A percentile compares a stretch with the other conserved stretches of the same genome.
phyloP scores from a whole-genome alignment of 2,797 vertebrate species.

The Notamacropus eugenii region DNA sequence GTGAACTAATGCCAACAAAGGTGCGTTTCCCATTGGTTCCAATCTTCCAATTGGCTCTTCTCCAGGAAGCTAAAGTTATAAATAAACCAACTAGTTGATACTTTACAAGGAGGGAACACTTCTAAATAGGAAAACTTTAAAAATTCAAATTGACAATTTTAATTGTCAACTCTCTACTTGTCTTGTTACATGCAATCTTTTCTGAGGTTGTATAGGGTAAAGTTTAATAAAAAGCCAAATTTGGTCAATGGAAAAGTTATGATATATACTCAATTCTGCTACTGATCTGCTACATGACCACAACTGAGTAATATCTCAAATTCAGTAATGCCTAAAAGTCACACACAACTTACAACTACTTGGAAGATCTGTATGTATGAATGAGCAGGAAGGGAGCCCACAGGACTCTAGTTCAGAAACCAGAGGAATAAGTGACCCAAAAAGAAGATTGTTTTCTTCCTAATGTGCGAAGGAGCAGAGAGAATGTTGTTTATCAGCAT shows the following conservation, averaged over 20 bases:
- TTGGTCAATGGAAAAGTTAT: not conserved
- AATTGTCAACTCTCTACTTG: not conserved
- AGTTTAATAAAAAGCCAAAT: not conserved
- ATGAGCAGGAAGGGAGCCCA: not conserved
- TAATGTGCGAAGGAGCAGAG: not conserved
- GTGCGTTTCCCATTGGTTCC: constrained; percentile 93
- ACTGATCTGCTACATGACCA: not conserved
- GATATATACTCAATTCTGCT: not conserved
- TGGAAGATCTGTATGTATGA: not conserved
- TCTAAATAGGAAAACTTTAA: constrained; percentile 26
- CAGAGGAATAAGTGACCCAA: not conserved
- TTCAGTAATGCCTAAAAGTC: not conserved
- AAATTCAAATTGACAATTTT: constrained; percentile 14
- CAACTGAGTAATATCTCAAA: not conserved
- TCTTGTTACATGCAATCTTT: not conserved
- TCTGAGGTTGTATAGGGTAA: not conserved
- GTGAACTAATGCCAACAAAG: constrained; percentile 95
- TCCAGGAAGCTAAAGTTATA: constrained; percentile 90
- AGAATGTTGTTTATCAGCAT: not conserved
- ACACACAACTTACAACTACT: not conserved
- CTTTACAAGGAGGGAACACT: constrained; percentile 41
- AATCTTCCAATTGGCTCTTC: constrained; percentile 93
- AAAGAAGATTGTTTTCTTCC: not conserved
- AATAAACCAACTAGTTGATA: constrained; percentile 48
- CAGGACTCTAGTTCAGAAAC: not conserved